Base-by-base conservation (phyloP, 2,888 invertebrate species). In the Melinaea menophilus region DNA sequence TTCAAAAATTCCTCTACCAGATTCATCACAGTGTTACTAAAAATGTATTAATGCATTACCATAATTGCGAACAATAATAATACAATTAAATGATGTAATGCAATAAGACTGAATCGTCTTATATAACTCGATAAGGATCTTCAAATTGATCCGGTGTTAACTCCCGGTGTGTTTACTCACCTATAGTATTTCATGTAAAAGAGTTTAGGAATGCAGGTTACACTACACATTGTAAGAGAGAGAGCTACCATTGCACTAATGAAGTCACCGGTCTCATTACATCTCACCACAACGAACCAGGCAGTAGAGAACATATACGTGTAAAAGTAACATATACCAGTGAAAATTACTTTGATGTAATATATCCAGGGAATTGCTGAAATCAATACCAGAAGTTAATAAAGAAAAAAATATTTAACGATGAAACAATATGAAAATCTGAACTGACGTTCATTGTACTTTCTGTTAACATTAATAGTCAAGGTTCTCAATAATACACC, bases 341-440 rank as follows among this genome's bases (percentile, higher is more conserved):
- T 66, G 82, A 81, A 59, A 73, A 82, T 69, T 81, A 79, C 2
- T 82, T 81, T 4, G 78, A 73, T 59, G 79, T 75, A 3, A 72
- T 68, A 73, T 78, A 79, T 5, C 82, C 81, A 55, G 82, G 51
- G 31, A 51, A 51, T 22, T 0, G 13, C 51, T 51, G 51, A 22
- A 51, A 22, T 7, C 13, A 5, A 5, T 13, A 13, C 5, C 2
- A 51, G 12, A 11, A 31, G 13, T 13, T n/a, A 48, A 22, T 13
- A 1, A 4, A 13, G 13, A 13, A 5, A 48, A 2, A 11, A 41
- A 9, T 41, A 41, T 41, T 9, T 41, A 37, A 37, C 5, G 37
- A 41, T 41, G 9, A 9, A 5, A 41, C 2, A 9, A 46, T 12
- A 51, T 31, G 31, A 31, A 47, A 33, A 48, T 22, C 41, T 5